A percentile compares a stretch with the other conserved stretches of the same genome.
Evolutionary conservation across 2,888 invertebrate genomes (phyloP).

Genomic region (Himalopsyche anomala): DNA sequence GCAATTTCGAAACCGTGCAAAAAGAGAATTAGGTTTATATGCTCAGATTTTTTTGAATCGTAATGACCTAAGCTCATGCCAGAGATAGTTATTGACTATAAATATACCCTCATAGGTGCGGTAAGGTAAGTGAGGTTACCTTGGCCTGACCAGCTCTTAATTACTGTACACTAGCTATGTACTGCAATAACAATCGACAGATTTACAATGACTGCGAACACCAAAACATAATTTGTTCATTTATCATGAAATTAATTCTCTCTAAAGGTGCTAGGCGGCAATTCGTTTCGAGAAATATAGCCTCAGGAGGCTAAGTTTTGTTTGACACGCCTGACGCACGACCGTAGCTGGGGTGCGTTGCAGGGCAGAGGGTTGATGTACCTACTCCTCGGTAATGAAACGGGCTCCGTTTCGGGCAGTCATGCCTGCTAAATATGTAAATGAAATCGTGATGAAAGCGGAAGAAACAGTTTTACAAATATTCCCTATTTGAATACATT

Average conservation of each 20-base stretch:
- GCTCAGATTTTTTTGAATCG: too few relatives aligned
- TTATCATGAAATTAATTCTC: slow-evolving; percentile 38
- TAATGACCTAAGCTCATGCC: too few relatives aligned
- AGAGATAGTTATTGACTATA: too few relatives aligned
- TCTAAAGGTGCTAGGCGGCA: slow-evolving; percentile 38
- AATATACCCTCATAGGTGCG: too few relatives aligned
- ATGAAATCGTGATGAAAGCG: slow-evolving; percentile 62
- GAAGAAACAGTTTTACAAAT: slow-evolving; percentile 42
- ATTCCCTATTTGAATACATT: slow-evolving; percentile 51
- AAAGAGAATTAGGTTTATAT: too few relatives aligned
- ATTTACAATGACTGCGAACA: slow-evolving; percentile 7
- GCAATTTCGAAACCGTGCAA: too few relatives aligned
- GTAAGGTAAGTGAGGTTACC: background rate
- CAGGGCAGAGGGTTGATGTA: slow-evolving; percentile 8
- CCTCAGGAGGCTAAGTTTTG: slow-evolving; percentile 36
- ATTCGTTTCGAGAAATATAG: slow-evolving; percentile 32
- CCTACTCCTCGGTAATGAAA: slow-evolving; percentile 48
- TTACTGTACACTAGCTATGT: too few relatives aligned
- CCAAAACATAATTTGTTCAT: slow-evolving; percentile 10
- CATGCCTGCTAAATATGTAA: slow-evolving; percentile 54
- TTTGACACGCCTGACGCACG: slow-evolving; percentile 40
- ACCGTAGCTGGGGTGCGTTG: slow-evolving; percentile 39
- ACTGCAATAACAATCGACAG: slow-evolving; percentile 16
- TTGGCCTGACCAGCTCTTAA: background rate
- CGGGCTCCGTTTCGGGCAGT: slow-evolving; percentile 51